Evolutionary conservation across 2,113 vertebrate species (phyloP), one percentile per base, ranked within the genome.

Genomic region (Cheilinus undulatus): DNA sequence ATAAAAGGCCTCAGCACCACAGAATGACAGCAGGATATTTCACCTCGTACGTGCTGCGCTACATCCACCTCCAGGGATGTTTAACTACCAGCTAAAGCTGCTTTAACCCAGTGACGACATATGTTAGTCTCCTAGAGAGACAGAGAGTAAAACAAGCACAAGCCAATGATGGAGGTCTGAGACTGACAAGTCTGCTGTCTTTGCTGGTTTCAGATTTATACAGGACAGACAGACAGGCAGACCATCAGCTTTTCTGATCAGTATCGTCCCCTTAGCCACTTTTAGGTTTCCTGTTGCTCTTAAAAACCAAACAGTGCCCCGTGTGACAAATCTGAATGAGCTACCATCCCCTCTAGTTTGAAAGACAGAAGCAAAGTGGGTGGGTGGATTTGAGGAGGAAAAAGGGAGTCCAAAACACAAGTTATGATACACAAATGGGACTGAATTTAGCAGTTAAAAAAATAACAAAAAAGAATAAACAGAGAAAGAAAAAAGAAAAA

Each of bases 371-470:
- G 93, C 86, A 92, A 87, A 90, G 76, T 65, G 67, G 26, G 46
- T 48, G 65, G 65, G 73, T 67, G 79, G 60, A 74, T 59, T n/a
- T 56, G 32, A 72, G 56, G 53, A 69, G 74, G 66, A 61, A 69
- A 45, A 72, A 42, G 68, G 62, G 93, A 93, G 91, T 94, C 95
- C 94, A 94, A 94, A 95, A 94, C 93, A 95, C 90, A 95, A 94
- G 94, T 89, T 87, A 73, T 86, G 88, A 95, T 93, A 93, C 92
- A 94, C 91, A 87, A 94, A 95, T 94, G 94, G 69, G 85, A 95
- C 94, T 95, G 94, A 95, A 95, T 95, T 90, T 59, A 92, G 93
- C 94, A 94, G 95, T 95, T 92, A 88, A 92, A 91, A 90, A 90
- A 88, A 83, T 22, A 77, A 93, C 91, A 92, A 93, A 94, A 93